Evolutionary conservation across 92 coral and sea anemone species (phyloP).

Genomic region (Paramuricea clavata): DNA sequence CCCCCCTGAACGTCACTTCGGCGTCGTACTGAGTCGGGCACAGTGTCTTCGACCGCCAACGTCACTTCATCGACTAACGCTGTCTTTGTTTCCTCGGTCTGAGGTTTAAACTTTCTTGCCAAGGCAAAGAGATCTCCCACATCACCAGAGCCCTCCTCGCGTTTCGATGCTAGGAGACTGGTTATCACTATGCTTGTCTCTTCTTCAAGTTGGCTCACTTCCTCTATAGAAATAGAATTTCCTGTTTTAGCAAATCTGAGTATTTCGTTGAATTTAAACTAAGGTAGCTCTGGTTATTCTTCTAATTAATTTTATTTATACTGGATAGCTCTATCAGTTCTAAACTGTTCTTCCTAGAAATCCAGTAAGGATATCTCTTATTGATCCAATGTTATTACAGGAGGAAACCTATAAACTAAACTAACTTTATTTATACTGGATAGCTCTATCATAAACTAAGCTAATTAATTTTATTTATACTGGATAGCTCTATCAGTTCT

Average conservation of each 20-base stretch:
- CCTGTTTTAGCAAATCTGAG: neutral
- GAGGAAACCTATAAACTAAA: neutral
- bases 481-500: too few species aligned
- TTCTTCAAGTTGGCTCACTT: neutral
- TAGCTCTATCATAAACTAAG: neutral
- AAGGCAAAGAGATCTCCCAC: neutral
- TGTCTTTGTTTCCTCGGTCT: slow-evolving; percentile 5
- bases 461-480: too few species aligned
- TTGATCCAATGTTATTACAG: neutral
- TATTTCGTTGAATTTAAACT: too few species aligned
- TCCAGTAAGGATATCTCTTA: neutral
- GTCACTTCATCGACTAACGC: neutral
- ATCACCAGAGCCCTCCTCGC: neutral
- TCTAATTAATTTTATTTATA: too few species aligned
- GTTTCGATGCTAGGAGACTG: neutral
- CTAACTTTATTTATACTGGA: neutral
- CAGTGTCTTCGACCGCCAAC: neutral
- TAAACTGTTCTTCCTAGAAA: neutral
- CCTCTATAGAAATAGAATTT: neutral
- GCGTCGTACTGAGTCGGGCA: neutral
- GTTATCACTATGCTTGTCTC: neutral
- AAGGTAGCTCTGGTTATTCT: too few species aligned
- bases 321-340: neutral
- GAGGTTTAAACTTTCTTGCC: neutral
- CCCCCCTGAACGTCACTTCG: neutral